Evolutionary conservation across 1,140 invertebrate species (phyloP), one percentile per base, ranked within the genome.

Genomic region (Ceratosolen solmsi): DNA sequence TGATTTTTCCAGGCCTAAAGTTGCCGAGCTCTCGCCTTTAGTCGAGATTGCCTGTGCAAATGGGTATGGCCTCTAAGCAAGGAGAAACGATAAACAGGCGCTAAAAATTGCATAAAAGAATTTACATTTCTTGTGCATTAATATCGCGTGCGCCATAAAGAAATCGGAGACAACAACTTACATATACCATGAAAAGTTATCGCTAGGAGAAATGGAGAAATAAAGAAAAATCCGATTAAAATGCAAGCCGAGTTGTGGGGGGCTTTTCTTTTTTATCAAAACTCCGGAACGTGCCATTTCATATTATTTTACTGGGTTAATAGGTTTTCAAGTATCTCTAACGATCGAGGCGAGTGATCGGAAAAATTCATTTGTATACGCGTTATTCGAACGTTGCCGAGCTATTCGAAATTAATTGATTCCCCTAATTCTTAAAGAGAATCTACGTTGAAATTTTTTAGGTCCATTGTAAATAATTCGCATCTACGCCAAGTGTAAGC

Each of bases 301-400:
- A 36, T 36, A 46, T 51, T 51, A 54, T 54, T 78, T 54, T 78
- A n/a, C 51, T n/a, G 65, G 76, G 60, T 78, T 63, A 78, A 68
- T 49, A 30, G 30, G 11, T 51, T 20, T 13, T 17, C 11, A 41
- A 68, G 41, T 74, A 54, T 15, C 8, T 73, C 33, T n/a, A n/a
- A 56, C 49, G 17, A 58, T 13, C 3, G 4, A 4, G 11, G 30
- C 60, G 13, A 7, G 7, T 33, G 60, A 2, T 4, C 5, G 41
- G 41, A 7, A 7, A 46, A 46, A 46, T 46, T 46, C 41, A 13
- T 46, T 5, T 13, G 13, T 7, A 46, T 46, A 13, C 41, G 5
- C 5, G 41, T 7, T 5, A 46, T 13, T 46, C 5, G 41, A 13
- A 5, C 41, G 41, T 5, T 13, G 41, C 41, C 41, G 41, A 46